phyloP scores from a whole-genome alignment of 2,797 vertebrate genomes.

The Sebastes hubbsi region DNA sequence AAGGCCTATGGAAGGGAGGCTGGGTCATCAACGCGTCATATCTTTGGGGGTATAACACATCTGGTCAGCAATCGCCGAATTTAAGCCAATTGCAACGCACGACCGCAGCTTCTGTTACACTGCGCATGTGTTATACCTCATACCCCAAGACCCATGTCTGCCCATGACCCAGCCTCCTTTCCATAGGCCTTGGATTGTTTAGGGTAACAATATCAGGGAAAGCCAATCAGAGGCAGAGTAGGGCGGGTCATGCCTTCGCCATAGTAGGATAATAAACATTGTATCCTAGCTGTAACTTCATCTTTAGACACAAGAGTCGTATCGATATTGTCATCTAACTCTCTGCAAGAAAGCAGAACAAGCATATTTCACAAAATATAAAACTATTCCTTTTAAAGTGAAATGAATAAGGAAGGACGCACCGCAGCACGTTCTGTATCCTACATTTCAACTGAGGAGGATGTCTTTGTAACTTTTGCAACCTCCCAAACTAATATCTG shows the following conservation, averaged over 20 bases:
- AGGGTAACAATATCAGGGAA: background rate
- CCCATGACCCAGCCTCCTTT: too few relatives aligned
- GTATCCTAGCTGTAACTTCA: background rate
- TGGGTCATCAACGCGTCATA: too few relatives aligned
- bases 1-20: too few relatives aligned
- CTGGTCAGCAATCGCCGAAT: too few relatives aligned
- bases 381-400: background rate
- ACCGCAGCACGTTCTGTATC: background rate
- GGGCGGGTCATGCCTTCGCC: background rate
- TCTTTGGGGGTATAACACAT: too few relatives aligned
- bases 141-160: too few relatives aligned
- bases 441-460: conserved; percentile 2
- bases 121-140: too few relatives aligned
- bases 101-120: too few relatives aligned
- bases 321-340: background rate
- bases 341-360: background rate
- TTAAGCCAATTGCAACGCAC: too few relatives aligned
- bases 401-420: background rate
- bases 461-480: conserved; percentile 4
- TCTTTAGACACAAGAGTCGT: background rate
- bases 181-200: background rate
- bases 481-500: conserved; percentile 56
- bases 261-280: background rate
- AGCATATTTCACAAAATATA: background rate
- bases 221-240: background rate